Evolutionary conservation across 1,140 invertebrate species (phyloP).

Genomic region (Psix sp.): DNA sequence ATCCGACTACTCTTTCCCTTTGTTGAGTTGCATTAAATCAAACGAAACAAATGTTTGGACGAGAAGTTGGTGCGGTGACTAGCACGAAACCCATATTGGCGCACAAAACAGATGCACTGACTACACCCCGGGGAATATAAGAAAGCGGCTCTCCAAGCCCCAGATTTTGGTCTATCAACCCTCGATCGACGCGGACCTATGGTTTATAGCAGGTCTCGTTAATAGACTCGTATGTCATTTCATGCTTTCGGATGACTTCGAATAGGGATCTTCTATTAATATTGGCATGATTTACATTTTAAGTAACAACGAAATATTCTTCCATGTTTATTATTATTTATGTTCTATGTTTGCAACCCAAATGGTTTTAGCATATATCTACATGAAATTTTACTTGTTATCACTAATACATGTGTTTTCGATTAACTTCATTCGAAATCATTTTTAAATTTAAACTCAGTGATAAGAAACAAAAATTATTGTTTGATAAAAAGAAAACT

Average conservation of each 20-base stretch:
- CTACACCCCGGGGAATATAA: constrained; percentile 68
- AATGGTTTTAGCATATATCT: too few relatives aligned
- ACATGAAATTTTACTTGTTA: too few relatives aligned
- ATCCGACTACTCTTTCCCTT: constrained; percentile 33
- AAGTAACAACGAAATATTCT: constrained; percentile 6
- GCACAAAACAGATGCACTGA: constrained; percentile 71
- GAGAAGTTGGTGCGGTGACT: constrained; percentile 5
- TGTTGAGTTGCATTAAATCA: constrained; percentile 15
- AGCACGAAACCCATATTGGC: constrained; percentile 20
- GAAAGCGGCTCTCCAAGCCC: constrained; percentile 58
- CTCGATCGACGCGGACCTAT: constrained; percentile 45
- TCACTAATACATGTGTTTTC: too few relatives aligned
- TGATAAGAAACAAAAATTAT: too few relatives aligned
- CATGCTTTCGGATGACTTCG: constrained; percentile 2
- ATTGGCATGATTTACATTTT: constrained; percentile 2
- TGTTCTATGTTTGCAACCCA: too few relatives aligned
- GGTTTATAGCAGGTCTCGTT: constrained; percentile 22
- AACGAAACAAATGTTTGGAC: constrained; percentile 16
- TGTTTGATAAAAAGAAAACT: constrained; percentile 28
- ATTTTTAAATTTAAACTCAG: too few relatives aligned
- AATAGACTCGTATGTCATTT: constrained; percentile 32
- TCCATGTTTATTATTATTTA: too few relatives aligned
- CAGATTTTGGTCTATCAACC: constrained; percentile 64
- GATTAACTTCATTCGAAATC: too few relatives aligned
- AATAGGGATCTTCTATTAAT: constrained; percentile 18